phyloP scores from a whole-genome alignment of 2,888 invertebrate species.

The Agrenia bidenticulata region DNA sequence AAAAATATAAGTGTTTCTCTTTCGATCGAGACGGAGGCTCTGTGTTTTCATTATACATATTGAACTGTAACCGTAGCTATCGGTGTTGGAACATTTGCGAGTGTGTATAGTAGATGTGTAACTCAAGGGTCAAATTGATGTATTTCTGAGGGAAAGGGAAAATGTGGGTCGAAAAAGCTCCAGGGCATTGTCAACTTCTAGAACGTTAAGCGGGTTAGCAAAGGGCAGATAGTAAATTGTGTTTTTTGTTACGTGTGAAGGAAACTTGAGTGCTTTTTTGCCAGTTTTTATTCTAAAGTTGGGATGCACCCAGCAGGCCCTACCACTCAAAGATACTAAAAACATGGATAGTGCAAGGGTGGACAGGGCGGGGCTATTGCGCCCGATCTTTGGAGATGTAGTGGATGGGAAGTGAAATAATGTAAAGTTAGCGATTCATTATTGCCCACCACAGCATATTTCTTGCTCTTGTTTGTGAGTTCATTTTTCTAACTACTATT shows the following conservation, averaged over 20 bases:
- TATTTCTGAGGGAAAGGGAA: constrained; percentile 16
- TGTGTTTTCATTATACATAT: neutral
- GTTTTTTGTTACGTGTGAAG: constrained; percentile 7
- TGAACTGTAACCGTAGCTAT: too few relatives aligned
- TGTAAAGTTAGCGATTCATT: too few relatives aligned
- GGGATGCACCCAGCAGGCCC: too few relatives aligned
- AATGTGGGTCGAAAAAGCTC: constrained; percentile 20
- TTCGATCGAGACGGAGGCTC: neutral
- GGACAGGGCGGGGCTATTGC: too few relatives aligned
- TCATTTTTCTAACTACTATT: too few relatives aligned
- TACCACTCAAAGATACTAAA: too few relatives aligned
- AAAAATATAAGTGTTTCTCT: neutral
- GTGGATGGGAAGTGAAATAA: too few relatives aligned
- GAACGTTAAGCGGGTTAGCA: neutral
- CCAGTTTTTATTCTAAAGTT: neutral
- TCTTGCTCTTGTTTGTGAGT: too few relatives aligned
- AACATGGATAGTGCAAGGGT: too few relatives aligned
- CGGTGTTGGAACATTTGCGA: neutral
- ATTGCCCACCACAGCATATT: too few relatives aligned
- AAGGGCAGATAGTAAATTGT: constrained; percentile 6
- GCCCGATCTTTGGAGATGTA: too few relatives aligned
- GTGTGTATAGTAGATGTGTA: neutral
- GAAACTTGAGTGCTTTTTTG: constrained; percentile 9
- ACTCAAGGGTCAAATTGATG: constrained; percentile 10
- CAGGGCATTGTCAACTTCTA: constrained; percentile 14